Evolutionary conservation across 2,888 invertebrate genomes (phyloP).

Genomic region (Amaurobius ferox): DNA sequence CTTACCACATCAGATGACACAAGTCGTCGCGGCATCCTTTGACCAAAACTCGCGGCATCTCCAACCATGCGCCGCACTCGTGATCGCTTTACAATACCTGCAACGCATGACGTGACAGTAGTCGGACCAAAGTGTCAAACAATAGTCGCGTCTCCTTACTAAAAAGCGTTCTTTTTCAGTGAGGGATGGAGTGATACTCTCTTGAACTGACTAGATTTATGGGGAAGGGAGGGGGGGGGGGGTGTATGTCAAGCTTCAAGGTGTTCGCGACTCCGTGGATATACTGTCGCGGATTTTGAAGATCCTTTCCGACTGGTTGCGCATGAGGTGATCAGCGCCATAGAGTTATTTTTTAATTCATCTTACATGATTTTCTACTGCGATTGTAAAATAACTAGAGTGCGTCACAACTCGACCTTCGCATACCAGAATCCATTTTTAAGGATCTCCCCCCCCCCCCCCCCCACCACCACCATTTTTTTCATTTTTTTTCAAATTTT

Average conservation of each 20-base stretch:
- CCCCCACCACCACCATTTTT: no score
- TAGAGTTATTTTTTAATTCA: neutral
- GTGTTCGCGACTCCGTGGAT: neutral
- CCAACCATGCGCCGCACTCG: neutral
- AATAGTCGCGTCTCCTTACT: neutral
- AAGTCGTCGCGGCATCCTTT: neutral
- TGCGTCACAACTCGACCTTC: no score
- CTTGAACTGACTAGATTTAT: neutral
- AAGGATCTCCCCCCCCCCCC: no score
- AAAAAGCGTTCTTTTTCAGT: neutral
- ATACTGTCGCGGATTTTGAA: neutral
- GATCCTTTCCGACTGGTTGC: neutral
- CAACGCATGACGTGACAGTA: neutral
- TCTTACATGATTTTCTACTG: no score
- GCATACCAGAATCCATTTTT: no score
- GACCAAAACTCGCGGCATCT: neutral
- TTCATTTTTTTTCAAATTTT: no score
- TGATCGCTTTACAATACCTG: neutral
- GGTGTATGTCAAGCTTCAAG: slow-evolving; percentile 7
- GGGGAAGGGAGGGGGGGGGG: no score
- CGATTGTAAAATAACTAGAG: no score
- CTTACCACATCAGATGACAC: no score
- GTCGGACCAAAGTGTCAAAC: neutral
- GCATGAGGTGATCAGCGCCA: neutral
- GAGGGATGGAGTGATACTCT: neutral